Evolutionary conservation across 2,888 invertebrate genomes (phyloP).

Genomic region (Euplexia lucipara): DNA sequence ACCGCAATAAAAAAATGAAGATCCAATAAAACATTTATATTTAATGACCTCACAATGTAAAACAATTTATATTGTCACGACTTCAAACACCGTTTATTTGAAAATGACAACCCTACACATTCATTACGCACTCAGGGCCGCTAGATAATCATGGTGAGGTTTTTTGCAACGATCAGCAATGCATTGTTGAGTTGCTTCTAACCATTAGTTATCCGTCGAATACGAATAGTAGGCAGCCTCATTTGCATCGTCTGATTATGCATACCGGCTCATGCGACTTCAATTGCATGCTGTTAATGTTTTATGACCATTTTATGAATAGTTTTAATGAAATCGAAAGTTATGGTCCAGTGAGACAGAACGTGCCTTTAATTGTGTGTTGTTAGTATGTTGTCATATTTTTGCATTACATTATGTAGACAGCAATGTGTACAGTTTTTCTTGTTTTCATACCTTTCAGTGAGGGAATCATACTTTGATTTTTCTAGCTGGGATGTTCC

Average conservation of each 20-base stretch:
- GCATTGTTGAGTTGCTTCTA: slow-evolving; percentile 35
- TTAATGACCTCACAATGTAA: slow-evolving; percentile 5
- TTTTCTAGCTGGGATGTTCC: too few relatives aligned
- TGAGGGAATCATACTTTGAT: too few relatives aligned
- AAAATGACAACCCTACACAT: slow-evolving; percentile 47
- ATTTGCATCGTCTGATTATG: slow-evolving; percentile 27
- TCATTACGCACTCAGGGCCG: slow-evolving; percentile 49
- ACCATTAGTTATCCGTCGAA: slow-evolving; percentile 5
- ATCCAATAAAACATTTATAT: slow-evolving; percentile 19
- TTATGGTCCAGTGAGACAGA: slow-evolving; percentile 24
- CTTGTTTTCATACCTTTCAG: background rate
- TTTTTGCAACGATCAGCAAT: slow-evolving; percentile 52
- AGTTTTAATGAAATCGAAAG: slow-evolving; percentile 45
- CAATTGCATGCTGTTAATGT: slow-evolving; percentile 46
- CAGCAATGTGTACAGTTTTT: background rate
- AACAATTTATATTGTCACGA: slow-evolving; percentile 1
- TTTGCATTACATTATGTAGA: slow-evolving; percentile 21
- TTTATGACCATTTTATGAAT: slow-evolving; percentile 33
- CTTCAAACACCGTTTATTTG: background rate
- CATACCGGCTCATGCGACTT: slow-evolving; percentile 25
- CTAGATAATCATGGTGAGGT: slow-evolving; percentile 43
- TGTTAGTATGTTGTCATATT: slow-evolving; percentile 13
- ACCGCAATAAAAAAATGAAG: slow-evolving; percentile 23
- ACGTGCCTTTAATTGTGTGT: slow-evolving; percentile 31
- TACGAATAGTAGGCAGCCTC: background rate